A percentile compares a stretch with the other conserved stretches of the same genome.
These are phyloP conservation scores for Microtus pennsylvanicus DNA, from an alignment of 2,113 vertebrate species.

Conservation along the genomic window DNA sequence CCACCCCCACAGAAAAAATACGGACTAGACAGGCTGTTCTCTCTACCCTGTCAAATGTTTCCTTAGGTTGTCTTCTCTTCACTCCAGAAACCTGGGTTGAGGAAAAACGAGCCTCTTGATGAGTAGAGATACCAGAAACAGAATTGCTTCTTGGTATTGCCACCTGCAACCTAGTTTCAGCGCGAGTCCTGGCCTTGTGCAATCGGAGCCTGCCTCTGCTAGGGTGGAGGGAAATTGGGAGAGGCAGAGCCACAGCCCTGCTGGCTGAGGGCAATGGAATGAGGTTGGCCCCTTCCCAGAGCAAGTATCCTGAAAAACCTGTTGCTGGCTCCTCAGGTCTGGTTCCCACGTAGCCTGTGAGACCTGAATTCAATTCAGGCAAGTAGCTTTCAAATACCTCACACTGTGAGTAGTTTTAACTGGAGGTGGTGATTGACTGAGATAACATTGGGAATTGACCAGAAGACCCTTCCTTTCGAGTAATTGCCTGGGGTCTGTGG, in stretches of 20 bases:
- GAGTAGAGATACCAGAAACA: constrained; percentile 41
- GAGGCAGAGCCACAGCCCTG: background rate
- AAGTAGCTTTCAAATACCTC: constrained; percentile 43
- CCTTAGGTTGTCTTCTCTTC: background rate
- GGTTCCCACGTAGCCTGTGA: constrained; percentile 51
- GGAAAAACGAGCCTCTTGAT: background rate
- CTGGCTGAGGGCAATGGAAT: constrained; percentile 6
- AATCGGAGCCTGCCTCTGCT: background rate
- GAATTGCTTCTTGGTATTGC: background rate
- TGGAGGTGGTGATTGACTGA: constrained; percentile 26
- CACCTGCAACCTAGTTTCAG: background rate
- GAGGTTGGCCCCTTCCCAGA: constrained; percentile 28
- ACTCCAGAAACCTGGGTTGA: background rate
- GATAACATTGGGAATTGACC: background rate
- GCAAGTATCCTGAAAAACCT: constrained; percentile 76
- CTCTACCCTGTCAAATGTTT: background rate
- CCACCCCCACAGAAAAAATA: no score
- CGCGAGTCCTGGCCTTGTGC: background rate
- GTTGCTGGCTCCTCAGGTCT: constrained; percentile 60
- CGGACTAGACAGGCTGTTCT: background rate
- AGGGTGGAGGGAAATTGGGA: background rate
- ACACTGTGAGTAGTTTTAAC: constrained; percentile 29
- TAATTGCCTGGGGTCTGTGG: background rate
- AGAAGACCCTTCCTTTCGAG: constrained; percentile 22
- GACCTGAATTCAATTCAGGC: constrained; percentile 1